Evolutionary conservation across 1,140 invertebrate genomes (phyloP).

Genomic region (Brachionus paranguensis): DNA sequence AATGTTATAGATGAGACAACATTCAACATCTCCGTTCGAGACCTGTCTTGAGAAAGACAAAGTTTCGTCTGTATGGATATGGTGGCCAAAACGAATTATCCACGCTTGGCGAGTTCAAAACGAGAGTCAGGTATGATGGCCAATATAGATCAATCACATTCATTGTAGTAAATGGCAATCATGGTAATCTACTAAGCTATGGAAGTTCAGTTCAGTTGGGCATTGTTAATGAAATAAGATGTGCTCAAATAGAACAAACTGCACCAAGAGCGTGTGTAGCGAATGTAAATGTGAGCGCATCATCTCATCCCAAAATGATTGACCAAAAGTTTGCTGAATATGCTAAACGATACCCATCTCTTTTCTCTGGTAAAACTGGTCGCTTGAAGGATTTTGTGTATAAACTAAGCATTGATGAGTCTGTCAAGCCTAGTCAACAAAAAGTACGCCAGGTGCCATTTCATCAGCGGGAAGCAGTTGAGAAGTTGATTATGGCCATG

Average conservation of each 20-base stretch:
- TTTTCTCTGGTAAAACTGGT: not conserved
- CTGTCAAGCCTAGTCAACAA: not conserved
- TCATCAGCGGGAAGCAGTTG: not conserved
- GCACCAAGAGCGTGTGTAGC: not conserved
- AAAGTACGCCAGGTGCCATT: not conserved
- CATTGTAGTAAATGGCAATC: not conserved
- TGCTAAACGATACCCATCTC: not conserved
- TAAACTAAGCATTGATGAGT: not conserved
- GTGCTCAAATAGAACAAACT: not conserved
- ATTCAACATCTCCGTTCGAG: too few relatives aligned
- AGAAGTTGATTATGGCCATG: not conserved
- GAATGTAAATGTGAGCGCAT: not conserved
- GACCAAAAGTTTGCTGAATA: not conserved
- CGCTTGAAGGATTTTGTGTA: not conserved
- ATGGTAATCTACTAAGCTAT: not conserved
- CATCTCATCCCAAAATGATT: not conserved
- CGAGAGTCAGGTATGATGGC: not conserved
- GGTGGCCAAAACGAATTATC: not conserved
- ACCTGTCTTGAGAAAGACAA: too few relatives aligned
- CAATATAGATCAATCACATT: not conserved
- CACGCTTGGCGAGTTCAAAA: not conserved
- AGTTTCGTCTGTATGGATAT: too few relatives aligned
- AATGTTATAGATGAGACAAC: too few relatives aligned
- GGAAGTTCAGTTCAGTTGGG: not conserved
- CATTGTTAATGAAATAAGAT: not conserved